A percentile compares a stretch with the other conserved stretches of the same genome.
phyloP scores from a whole-genome alignment of 1,140 invertebrate genomes.

The Aphis craccivora region DNA sequence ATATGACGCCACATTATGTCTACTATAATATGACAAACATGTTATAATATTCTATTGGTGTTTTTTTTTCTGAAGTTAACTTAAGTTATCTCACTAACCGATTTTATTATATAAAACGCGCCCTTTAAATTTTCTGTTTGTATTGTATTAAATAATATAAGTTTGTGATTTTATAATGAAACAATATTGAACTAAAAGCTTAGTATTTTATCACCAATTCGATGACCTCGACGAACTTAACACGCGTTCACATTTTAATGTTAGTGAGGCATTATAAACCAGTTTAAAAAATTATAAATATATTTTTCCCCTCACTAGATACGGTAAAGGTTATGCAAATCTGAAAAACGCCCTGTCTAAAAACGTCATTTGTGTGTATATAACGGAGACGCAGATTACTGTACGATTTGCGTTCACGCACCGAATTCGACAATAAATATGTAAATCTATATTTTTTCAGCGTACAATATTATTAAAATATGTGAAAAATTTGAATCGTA shows the following conservation, averaged over 20 bases:
- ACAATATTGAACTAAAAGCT: background rate
- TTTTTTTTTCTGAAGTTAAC: background rate
- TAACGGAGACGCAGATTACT: background rate
- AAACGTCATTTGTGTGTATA: background rate
- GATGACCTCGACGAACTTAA: background rate
- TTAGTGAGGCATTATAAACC: background rate
- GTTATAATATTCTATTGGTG: background rate
- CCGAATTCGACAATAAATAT: conserved; percentile 19
- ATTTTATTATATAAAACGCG: background rate
- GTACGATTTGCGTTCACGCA: background rate
- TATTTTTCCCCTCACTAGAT: conserved; percentile 2
- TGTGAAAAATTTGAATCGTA: conserved; percentile 10
- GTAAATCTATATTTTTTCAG: background rate
- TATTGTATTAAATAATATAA: background rate
- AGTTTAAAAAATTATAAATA: background rate
- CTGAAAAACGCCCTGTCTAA: background rate
- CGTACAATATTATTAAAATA: conserved; percentile 19
- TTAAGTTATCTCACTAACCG: too few relatives aligned
- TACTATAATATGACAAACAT: background rate
- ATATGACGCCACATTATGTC: background rate
- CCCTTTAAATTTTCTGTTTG: background rate
- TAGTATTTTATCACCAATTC: background rate
- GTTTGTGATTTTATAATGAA: background rate
- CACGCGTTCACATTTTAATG: background rate
- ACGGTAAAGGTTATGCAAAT: conserved; percentile 2